Base-by-base conservation (phyloP, 2,797 vertebrate genomes). In the Ambastaia sidthimunki region DNA sequence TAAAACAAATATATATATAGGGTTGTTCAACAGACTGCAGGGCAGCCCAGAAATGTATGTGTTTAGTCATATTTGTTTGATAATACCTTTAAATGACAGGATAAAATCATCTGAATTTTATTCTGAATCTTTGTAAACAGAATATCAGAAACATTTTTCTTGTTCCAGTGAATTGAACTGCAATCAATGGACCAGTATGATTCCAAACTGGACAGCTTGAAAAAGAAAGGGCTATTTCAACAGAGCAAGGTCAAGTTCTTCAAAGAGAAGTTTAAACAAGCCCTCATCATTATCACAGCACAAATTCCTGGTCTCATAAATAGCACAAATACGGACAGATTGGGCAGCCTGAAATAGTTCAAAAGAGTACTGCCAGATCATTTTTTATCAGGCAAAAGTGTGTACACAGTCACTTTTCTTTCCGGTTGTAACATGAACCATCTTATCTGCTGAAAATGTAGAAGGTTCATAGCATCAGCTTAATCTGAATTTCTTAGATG, bases 211-310 rank as follows among this genome's bases (percentile, higher is more conserved):
- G 23, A 68, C 31, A 66, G 71, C 75, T 57, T 67, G 37, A 81
- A 81, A 81, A 78, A 78, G 66, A 19, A 21, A 28, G 9, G 48
- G 31, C 37, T 60, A 52, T 60, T 28, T 60, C 25, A 60, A 31
- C 57, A 67, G 69, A 41, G 48, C 74, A 72, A 82, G 75, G 74
- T 76, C 70, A 82, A 73, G 80, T 72, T 78, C 70, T 74, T 52
- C 63, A 68, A 62, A 78, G 74, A 68, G 68, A 81, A 82, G 70
- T 78, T 82, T 44, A 82, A 78, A 69, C 54, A 82, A 82, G n/a
- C 15, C 62, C 48, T 55, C 31, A 28, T 60, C 25, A 60, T 72
- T 77, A 72, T 72, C 68, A 66, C 59, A 15, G 12, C 41, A 62
- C 62, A 66, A 54, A 60, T 73, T 79, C 77, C 34, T 44, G 69